Evolutionary conservation across 2,888 invertebrate genomes (phyloP).

Genomic region (Myathropa florea): DNA sequence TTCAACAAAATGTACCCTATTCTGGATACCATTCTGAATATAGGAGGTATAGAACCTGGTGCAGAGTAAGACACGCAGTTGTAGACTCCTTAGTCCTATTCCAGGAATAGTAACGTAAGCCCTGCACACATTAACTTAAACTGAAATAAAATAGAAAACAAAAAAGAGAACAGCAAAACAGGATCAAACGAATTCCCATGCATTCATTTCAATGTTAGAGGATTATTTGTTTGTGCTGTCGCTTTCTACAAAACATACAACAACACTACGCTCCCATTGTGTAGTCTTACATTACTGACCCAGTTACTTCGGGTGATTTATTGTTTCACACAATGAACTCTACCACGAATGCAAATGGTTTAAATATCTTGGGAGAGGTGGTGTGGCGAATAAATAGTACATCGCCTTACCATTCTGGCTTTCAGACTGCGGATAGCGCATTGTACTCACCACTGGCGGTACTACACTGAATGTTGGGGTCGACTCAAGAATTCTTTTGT

Average conservation of each 20-base stretch:
- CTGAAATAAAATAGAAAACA: conserved; percentile 1
- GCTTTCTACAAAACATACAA: conserved; percentile 30
- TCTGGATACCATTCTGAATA: too few species aligned
- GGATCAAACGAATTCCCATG: conserved; percentile 44
- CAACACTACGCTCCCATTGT: conserved; percentile 35
- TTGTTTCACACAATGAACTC: conserved; percentile 71
- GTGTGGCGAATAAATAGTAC: conserved; percentile 41
- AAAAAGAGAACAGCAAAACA: conserved; percentile 17
- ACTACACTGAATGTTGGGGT: not conserved
- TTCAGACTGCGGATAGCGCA: conserved; percentile 50
- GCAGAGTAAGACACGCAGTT: conserved; percentile 20
- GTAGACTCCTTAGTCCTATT: conserved; percentile 16
- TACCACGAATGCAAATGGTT: conserved; percentile 56
- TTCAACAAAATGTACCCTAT: too few species aligned
- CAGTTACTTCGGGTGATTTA: conserved; percentile 64
- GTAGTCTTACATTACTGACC: conserved; percentile 58
- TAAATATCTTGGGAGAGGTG: conserved; percentile 45
- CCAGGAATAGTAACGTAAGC: conserved; percentile 16
- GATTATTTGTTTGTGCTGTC: conserved; percentile 56
- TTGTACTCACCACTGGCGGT: conserved; percentile 16
- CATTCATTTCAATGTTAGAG: conserved; percentile 64
- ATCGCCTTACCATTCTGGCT: conserved; percentile 43
- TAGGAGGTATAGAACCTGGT: not conserved
- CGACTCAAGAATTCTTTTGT: conserved; percentile 3
- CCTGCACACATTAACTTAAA: conserved; percentile 21